A percentile compares a stretch with the other conserved stretches of the same genome.
phyloP scores from a whole-genome alignment of 1,140 invertebrate species.

The Diorhabda carinulata region DNA sequence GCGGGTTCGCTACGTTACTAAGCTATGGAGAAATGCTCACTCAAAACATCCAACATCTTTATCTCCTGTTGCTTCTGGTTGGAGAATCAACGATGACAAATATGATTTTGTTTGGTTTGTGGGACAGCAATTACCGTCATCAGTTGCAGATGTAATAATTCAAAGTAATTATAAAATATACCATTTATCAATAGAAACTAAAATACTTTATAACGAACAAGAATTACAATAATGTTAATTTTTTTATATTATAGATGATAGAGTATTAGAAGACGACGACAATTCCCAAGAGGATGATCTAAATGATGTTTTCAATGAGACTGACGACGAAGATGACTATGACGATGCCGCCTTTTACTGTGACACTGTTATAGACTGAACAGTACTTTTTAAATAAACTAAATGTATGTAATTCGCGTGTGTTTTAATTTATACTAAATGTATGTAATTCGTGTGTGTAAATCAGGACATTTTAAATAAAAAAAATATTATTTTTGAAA shows the following conservation, averaged over 20 bases:
- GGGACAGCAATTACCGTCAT: slow-evolving; percentile 21
- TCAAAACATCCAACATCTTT: slow-evolving; percentile 21
- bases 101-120: slow-evolving; percentile 11
- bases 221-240: neutral
- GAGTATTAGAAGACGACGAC: slow-evolving; percentile 17
- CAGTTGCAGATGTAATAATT: slow-evolving; percentile 18
- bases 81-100: slow-evolving; percentile 14
- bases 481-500: slow-evolving; percentile 7
- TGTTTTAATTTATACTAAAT: too few relatives aligned
- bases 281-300: slow-evolving; percentile 10
- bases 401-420: slow-evolving; percentile 14
- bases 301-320: slow-evolving; percentile 14
- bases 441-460: neutral
- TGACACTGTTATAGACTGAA: slow-evolving; percentile 18
- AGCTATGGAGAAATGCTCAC: slow-evolving; percentile 5
- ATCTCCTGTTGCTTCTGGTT: slow-evolving; percentile 16
- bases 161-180: slow-evolving; percentile 18
- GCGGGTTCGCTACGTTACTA: slow-evolving; percentile 14
- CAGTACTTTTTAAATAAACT: slow-evolving; percentile 1
- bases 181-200: slow-evolving; percentile 4
- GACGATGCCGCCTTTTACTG: slow-evolving; percentile 20
- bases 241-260: slow-evolving; percentile 19
- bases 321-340: slow-evolving; percentile 15
- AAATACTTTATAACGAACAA: slow-evolving; percentile 3
- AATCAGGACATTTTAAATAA: slow-evolving; percentile 9